phyloP scores from a whole-genome alignment of 2,888 invertebrate genomes.

The Drosophila borealis region DNA sequence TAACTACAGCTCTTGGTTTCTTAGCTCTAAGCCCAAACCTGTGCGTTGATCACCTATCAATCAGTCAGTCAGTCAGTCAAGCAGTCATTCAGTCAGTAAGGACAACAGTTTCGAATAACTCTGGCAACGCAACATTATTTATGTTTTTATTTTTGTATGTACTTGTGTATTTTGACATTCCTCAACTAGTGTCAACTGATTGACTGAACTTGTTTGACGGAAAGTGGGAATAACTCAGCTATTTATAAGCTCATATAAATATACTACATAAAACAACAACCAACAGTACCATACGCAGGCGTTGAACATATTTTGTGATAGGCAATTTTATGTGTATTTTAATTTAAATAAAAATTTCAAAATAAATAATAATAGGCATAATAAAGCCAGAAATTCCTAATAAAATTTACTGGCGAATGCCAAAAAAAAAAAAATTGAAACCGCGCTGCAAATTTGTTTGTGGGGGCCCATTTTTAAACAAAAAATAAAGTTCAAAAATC shows the following conservation, averaged over 20 bases:
- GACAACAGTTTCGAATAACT: too few relatives aligned
- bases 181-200: too few relatives aligned
- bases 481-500: constrained; percentile 8
- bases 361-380: background rate
- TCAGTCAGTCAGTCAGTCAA: too few relatives aligned
- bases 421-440: constrained; percentile 11
- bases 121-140: too few relatives aligned
- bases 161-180: too few relatives aligned
- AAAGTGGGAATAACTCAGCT: background rate
- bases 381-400: constrained; percentile 3
- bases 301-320: constrained; percentile 10
- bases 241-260: background rate
- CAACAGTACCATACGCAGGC: background rate
- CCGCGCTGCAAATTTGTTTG: constrained; percentile 20
- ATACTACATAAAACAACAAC: background rate
- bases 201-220: too few relatives aligned
- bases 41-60: too few relatives aligned
- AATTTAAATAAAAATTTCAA: background rate
- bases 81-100: too few relatives aligned
- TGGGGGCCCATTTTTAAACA: constrained; percentile 13
- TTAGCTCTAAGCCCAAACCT: too few relatives aligned
- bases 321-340: background rate
- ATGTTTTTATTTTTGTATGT: too few relatives aligned
- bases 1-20: too few relatives aligned
- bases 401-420: constrained; percentile 1